Percentiles rank a stretch among this genome's conserved stretches.
Conservation (phyloP, 1,140 invertebrate species). For the Leptestheria dahalacensis region DNA sequence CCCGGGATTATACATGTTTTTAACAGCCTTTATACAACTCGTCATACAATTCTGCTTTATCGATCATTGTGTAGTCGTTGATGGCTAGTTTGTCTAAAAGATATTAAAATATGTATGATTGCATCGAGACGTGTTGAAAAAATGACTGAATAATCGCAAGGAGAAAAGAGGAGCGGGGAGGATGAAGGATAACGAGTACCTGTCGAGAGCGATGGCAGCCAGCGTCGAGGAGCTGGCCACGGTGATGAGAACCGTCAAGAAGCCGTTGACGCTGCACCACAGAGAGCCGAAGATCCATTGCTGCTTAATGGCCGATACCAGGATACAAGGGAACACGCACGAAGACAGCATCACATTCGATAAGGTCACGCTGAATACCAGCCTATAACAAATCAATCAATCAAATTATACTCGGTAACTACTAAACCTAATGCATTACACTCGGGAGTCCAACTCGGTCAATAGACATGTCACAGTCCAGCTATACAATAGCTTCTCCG, state of each 20-base stretch:
- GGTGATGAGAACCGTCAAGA: constrained; percentile 14
- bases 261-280: constrained; percentile 17
- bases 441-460: too few relatives aligned
- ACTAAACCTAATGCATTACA: too few relatives aligned
- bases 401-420: neutral
- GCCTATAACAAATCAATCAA: constrained; percentile 4
- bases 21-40: too few relatives aligned
- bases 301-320: constrained; percentile 11
- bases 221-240: constrained; percentile 17
- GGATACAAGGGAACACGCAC: constrained; percentile 15
- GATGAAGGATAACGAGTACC: constrained; percentile 14
- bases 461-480: too few relatives aligned
- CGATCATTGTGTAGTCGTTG: neutral
- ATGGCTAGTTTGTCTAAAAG: neutral
- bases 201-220: constrained; percentile 17
- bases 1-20: too few relatives aligned
- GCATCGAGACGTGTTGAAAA: too few relatives aligned
- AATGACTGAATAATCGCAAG: neutral
- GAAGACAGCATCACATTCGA: constrained; percentile 16
- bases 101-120: too few relatives aligned
- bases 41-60: too few relatives aligned
- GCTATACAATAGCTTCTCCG: too few relatives aligned
- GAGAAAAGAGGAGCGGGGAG: too few relatives aligned
- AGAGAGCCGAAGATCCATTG: constrained; percentile 17
- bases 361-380: constrained; percentile 19